Percentiles rank a stretch among this genome's conserved stretches.
Conservation (phyloP, 92 coral and sea anemone species). For the Palythoa grandis region DNA sequence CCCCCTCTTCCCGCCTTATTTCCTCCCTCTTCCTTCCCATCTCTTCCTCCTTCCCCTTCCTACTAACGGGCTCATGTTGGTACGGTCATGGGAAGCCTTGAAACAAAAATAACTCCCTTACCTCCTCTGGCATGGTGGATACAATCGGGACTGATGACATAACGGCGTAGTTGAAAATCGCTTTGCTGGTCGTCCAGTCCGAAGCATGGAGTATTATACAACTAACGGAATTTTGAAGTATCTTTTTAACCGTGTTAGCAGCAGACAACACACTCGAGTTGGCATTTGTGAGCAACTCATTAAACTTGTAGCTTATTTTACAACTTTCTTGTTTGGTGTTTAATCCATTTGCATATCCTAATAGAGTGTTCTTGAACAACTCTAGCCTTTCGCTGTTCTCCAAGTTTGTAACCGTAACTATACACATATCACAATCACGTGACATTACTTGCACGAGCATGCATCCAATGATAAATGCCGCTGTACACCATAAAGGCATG, state of each 20-base stretch:
- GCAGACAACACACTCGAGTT: slow-evolving; percentile 13
- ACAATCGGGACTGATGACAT: neutral
- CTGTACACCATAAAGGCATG: slow-evolving; percentile 26
- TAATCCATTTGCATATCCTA: neutral
- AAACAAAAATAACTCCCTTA: neutral
- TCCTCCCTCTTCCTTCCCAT: no score
- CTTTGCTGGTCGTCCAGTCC: neutral
- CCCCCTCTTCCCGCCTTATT: no score
- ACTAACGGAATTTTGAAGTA: neutral
- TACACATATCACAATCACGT: slow-evolving; percentile 7
- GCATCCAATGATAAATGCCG: slow-evolving; percentile 11
- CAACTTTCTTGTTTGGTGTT: neutral
- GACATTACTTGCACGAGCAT: neutral
- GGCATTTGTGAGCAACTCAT: neutral
- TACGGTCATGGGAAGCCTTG: no score
- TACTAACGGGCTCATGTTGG: no score
- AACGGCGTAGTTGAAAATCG: neutral
- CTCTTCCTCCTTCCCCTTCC: no score
- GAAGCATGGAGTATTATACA: neutral
- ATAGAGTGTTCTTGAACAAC: slow-evolving; percentile 7
- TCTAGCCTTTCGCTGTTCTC: neutral
- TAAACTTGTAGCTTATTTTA: slow-evolving; percentile 18
- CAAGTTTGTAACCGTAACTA: slow-evolving; percentile 14
- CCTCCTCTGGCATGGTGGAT: neutral
- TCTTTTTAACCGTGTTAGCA: neutral